phyloP scores from a whole-genome alignment of 2,888 invertebrate species.

The Trachelus troglodyta region DNA sequence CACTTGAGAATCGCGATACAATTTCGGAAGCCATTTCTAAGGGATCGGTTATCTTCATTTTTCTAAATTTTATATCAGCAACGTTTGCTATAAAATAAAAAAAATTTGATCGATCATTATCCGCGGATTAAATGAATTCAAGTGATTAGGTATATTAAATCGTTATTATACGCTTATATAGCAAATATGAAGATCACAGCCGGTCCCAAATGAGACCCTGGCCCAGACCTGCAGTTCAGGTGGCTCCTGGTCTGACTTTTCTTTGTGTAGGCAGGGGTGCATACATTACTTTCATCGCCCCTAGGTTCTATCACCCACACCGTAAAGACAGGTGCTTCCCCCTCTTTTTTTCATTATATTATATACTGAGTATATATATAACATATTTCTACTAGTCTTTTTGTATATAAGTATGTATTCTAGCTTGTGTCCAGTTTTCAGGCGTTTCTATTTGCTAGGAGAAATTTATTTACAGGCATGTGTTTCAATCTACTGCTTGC shows the following conservation, averaged over 20 bases:
- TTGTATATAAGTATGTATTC: neutral
- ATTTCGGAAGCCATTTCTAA: neutral
- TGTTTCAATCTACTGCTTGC: neutral
- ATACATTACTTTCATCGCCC: constrained; percentile 62
- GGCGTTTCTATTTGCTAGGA: constrained; percentile 34
- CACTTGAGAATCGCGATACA: neutral
- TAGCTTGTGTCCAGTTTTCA: neutral
- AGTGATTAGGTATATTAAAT: constrained; percentile 33
- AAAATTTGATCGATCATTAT: neutral
- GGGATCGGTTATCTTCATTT: neutral
- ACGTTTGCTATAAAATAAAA: neutral
- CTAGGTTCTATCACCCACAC: constrained; percentile 54
- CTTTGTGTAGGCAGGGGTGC: constrained; percentile 59
- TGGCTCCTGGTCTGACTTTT: constrained; percentile 54
- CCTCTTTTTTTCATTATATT: neutral
- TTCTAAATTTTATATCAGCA: neutral
- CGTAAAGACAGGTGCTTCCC: constrained; percentile 58
- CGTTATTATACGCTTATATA: constrained; percentile 50
- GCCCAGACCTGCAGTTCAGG: constrained; percentile 60
- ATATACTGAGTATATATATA: neutral
- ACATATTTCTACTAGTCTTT: neutral
- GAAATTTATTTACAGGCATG: constrained; percentile 39
- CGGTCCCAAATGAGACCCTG: constrained; percentile 51
- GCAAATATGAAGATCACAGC: constrained; percentile 52
- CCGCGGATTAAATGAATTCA: neutral